Evolutionary conservation across 1,140 invertebrate genomes (phyloP).

Genomic region (Zaprionus nigranus): DNA sequence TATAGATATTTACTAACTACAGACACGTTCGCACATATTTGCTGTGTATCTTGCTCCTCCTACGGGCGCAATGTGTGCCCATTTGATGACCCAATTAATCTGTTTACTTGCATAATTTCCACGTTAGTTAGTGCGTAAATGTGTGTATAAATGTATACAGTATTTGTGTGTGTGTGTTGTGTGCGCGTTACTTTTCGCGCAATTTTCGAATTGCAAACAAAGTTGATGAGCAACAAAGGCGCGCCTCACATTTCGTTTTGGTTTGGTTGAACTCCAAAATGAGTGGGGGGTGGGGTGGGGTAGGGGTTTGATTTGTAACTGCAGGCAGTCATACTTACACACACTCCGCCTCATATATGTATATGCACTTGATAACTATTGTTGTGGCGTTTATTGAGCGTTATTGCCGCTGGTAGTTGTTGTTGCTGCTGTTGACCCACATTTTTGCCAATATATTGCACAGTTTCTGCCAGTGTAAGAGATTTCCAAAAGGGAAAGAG

Average conservation of each 20-base stretch:
- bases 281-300: background rate
- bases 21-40: slow-evolving; percentile 31
- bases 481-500: background rate
- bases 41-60: slow-evolving; percentile 25
- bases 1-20: slow-evolving; percentile 30
- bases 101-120: slow-evolving; percentile 81
- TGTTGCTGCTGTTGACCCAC: too few relatives aligned
- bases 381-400: slow-evolving; percentile 72
- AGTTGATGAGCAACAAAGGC: slow-evolving; percentile 71
- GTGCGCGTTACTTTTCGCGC: slow-evolving; percentile 67
- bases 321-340: slow-evolving; percentile 41
- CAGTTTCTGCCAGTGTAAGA: slow-evolving; percentile 38
- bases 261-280: slow-evolving; percentile 25
- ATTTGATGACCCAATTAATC: slow-evolving; percentile 74
- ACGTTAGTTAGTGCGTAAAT: slow-evolving; percentile 73
- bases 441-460: slow-evolving; percentile 76
- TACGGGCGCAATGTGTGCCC: slow-evolving; percentile 17
- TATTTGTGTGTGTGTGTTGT: slow-evolving; percentile 34
- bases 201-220: slow-evolving; percentile 72
- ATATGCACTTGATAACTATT: slow-evolving; percentile 60
- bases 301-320: slow-evolving; percentile 54
- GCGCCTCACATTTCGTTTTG: slow-evolving; percentile 61
- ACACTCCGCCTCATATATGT: slow-evolving; percentile 14
- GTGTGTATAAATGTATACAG: slow-evolving; percentile 54
- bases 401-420: slow-evolving; percentile 70